Base-by-base conservation (phyloP, 1,140 invertebrate genomes). In the Stenopsyche tienmushanensis region DNA sequence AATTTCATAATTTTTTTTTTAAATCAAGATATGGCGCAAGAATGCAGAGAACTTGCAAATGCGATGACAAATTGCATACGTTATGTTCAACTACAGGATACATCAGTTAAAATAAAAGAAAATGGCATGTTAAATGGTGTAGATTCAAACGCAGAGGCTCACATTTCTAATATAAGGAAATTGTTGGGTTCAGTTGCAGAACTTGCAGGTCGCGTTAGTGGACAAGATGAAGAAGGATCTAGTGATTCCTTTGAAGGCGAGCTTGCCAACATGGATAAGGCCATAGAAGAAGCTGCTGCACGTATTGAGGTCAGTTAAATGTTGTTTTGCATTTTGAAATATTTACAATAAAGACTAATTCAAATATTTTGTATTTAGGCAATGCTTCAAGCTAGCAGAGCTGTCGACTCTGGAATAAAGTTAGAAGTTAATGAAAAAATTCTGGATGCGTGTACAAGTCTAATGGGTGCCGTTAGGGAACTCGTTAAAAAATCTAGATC, bases 361-460 rank as follows among this genome's bases (percentile, higher is more conserved):
- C n/a, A 18, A 18, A 50, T 23, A 18, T 50, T 23, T 1, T 2
- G 3, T n/a, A 39, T 76, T 73, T 75, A 93, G 86, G 89, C 94
- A 76, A 89, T 98, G 83, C 75, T 97, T 50, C 86, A 84, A 3
- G 92, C 91, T 73, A 93, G 94, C 23, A 83, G 91, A 47, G 87
- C 89, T 25, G 90, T 88, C 17, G 91, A 96, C 74, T 92, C 92
- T n/a, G 95, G 96, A 34, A 83, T 97, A 0, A 95, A 98, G 78
- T 77, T 99, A 20, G 94, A 99, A 85, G 97, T 99, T 0, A 99
- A 98, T 79, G 92, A 92, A 68, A 95, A 97, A 76, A 97, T 99
- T 71, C 79, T 99, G 39, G 97, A 98, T 78, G 91, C 95, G 0
- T 99, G 97, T 77, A 98, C 95, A 1, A 89, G 85, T 23, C 79